Percentiles rank a stretch among this genome's conserved stretches.
These are phyloP conservation scores for Sinella curviseta DNA, from an alignment of 1,140 invertebrate species.

Conservation along the genomic window DNA sequence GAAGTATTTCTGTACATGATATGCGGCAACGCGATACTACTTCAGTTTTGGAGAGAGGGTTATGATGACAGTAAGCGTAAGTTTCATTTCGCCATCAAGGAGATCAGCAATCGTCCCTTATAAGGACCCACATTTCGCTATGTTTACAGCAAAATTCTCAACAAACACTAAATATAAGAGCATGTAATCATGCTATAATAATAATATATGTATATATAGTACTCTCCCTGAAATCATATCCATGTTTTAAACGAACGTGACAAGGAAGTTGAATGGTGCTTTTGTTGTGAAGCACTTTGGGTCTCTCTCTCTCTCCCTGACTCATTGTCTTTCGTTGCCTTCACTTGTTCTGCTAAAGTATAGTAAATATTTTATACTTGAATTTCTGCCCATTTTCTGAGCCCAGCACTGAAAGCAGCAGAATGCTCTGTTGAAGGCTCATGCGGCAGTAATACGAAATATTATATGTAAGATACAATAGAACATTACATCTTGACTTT, in stretches of 20 bases:
- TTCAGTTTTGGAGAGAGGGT: neutral
- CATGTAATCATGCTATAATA: too few species aligned
- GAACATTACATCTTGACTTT: neutral
- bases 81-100: slow-evolving; percentile 6
- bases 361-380: too few species aligned
- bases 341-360: neutral
- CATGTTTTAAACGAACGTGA: slow-evolving; percentile 26
- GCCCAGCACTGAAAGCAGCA: too few species aligned
- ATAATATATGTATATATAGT: neutral
- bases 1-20: too few species aligned
- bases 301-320: neutral
- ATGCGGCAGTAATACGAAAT: too few species aligned
- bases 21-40: neutral
- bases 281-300: neutral
- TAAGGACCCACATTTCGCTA: neutral
- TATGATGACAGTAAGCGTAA: slow-evolving; percentile 8
- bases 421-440: too few species aligned
- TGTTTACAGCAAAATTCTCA: neutral
- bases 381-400: too few species aligned
- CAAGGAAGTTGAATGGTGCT: neutral
- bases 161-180: too few species aligned
- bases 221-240: slow-evolving; percentile 15
- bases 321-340: neutral
- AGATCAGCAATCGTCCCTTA: neutral
- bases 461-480: neutral